Base-by-base conservation (phyloP, 2,888 invertebrate genomes). In the Branchellion lobata region DNA sequence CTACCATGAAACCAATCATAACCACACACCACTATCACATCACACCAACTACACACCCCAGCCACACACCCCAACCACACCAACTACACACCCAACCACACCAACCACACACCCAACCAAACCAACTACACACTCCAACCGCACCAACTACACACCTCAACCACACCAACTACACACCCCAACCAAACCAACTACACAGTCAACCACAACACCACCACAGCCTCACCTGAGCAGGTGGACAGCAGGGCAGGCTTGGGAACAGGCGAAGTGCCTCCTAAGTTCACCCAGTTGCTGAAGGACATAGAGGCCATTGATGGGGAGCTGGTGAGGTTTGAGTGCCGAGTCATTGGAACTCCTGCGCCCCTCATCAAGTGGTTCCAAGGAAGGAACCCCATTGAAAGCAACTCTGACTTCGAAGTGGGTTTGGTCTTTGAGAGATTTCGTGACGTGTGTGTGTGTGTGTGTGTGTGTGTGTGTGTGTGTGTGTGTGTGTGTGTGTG, bases 321-420 rank as follows among this genome's bases (percentile, higher is more conserved):
- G 79, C 82, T 85, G 72, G 87, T 87, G 11, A 84, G 85, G 71
- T 83, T 88, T 72, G 86, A 86, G 80, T 86, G 86, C 80, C 83
- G 86, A 65, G 85, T 87, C 79, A 85, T 84, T 57, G 88, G 87
- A 77, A 85, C 85, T 80, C 88, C 88, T 31, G 80, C 86, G 51
- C 88, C 88, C 47, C 85, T 85, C 36, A 84, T 99, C 83, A 90
- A 91, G 24, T 97, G 96, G 96, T 92, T 90, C 86, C 94, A 92
- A 86, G 92, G 95, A 85, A 93, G 92, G 78, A 83, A 90, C 80
- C 89, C 91, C 82, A 88, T 93, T 61, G 85, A 87, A 80, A 84
- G 84, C 36, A 85, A 89, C 68, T 90, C 91, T 33, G 91, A 92
- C 82, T 90, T 91, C 79, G 89, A 90, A 84, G 90, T 91, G 84